Conservation (phyloP, 2,797 vertebrate species). For the Ctenochaetus hawaiiensis region DNA sequence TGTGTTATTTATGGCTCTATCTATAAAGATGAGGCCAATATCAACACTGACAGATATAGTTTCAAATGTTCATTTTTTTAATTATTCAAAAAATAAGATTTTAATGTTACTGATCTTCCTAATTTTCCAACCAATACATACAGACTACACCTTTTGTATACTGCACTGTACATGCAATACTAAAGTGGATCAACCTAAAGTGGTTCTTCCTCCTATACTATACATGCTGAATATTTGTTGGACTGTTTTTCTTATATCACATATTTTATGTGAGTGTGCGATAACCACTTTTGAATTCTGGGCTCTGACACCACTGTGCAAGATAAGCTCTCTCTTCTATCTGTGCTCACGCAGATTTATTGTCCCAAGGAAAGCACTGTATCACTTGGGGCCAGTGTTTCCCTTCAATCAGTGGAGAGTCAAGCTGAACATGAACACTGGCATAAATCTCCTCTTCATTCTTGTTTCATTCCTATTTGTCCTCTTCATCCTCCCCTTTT, state of each 20-base stretch:
- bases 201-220: conserved; percentile 9
- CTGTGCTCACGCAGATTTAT: conserved; percentile 79
- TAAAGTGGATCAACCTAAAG: not conserved
- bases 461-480: conserved; percentile 50
- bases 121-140: not conserved
- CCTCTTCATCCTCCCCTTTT: conserved; percentile 31
- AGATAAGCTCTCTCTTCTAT: conserved; percentile 83
- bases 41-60: not conserved
- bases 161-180: not conserved
- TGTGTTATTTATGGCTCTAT: not conserved
- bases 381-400: conserved; percentile 76
- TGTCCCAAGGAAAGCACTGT: conserved; percentile 75
- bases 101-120: not conserved
- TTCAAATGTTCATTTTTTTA: not conserved
- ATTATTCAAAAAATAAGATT: not conserved
- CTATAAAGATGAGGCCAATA: not conserved
- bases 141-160: not conserved
- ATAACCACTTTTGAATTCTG: conserved; percentile 75
- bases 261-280: conserved; percentile 55
- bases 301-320: conserved; percentile 71
- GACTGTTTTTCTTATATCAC: conserved; percentile 50
- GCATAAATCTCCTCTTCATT: conserved; percentile 75
- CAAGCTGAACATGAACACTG: conserved; percentile 76
- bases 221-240: conserved; percentile 20
- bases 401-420: conserved; percentile 80